Evolutionary conservation across 2,113 vertebrate species (phyloP).

Genomic region (Suncus etruscus): DNA sequence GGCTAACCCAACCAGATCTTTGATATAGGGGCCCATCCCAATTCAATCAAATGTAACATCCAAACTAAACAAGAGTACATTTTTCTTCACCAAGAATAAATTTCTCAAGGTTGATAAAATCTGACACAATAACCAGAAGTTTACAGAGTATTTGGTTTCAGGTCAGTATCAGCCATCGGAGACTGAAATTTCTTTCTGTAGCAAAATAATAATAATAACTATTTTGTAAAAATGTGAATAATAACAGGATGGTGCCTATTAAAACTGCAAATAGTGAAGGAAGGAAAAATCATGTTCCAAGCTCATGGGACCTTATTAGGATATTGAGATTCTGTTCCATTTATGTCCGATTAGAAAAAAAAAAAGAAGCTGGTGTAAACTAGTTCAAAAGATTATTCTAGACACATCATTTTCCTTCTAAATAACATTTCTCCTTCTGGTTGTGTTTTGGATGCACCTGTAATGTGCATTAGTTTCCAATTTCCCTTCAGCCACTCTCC

Average conservation of each 20-base stretch:
- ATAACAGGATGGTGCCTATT: neutral
- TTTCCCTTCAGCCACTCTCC: conserved; percentile 70
- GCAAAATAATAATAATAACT: neutral
- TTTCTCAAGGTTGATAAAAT: neutral
- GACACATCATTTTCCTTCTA: conserved; percentile 51
- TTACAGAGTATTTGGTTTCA: neutral
- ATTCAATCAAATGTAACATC: neutral
- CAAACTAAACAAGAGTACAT: conserved; percentile 8
- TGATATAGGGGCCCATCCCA: conserved; percentile 32
- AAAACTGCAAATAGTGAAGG: neutral
- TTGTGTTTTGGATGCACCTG: conserved; percentile 62
- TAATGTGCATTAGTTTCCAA: conserved; percentile 58
- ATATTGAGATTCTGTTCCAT: conserved; percentile 59
- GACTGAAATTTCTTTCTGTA: neutral
- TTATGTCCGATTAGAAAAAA: conserved; percentile 39
- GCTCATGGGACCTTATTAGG: conserved; percentile 40
- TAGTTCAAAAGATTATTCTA: conserved; percentile 54
- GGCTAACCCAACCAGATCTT: conserved; percentile 13
- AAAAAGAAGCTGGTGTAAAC: neutral
- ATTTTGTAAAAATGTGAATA: conserved; percentile 39
- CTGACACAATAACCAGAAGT: neutral
- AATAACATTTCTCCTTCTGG: conserved; percentile 68
- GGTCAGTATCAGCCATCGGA: neutral
- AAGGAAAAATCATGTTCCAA: conserved; percentile 31
- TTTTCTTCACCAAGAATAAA: neutral